Evolutionary conservation across 1,140 invertebrate species (phyloP).

Genomic region (Rhagoletis pomonella): DNA sequence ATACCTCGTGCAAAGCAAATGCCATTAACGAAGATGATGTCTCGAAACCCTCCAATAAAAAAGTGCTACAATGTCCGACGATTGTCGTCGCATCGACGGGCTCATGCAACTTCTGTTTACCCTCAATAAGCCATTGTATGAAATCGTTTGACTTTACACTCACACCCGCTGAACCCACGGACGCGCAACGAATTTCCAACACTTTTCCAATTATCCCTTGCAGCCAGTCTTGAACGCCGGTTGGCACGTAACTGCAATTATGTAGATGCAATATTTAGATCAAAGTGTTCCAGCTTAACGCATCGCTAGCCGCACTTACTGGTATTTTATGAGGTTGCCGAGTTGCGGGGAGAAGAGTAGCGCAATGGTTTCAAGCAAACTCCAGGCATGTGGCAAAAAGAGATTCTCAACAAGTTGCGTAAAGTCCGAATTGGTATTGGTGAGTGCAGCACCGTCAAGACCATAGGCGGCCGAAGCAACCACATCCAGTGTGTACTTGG

Average conservation of each 20-base stretch:
- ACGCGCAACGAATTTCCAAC: not conserved
- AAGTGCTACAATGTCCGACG: slow-evolving; percentile 63
- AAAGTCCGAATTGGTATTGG: slow-evolving; percentile 55
- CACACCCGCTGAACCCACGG: not conserved
- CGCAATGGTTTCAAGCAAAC: slow-evolving; percentile 63
- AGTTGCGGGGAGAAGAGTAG: slow-evolving; percentile 61
- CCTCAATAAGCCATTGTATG: slow-evolving; percentile 59
- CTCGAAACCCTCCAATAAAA: slow-evolving; percentile 67
- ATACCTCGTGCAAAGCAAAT: slow-evolving; percentile 62
- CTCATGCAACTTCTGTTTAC: slow-evolving; percentile 9
- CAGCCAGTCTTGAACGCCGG: not conserved
- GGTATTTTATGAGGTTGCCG: slow-evolving; percentile 57
- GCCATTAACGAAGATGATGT: slow-evolving; percentile 65
- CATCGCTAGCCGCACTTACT: slow-evolving; percentile 57
- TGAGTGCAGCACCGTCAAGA: slow-evolving; percentile 60
- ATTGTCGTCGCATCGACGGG: slow-evolving; percentile 56
- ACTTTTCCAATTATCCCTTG: slow-evolving; percentile 11
- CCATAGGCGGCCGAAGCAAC: slow-evolving; percentile 64
- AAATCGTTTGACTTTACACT: slow-evolving; percentile 45
- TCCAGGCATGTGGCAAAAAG: slow-evolving; percentile 61
- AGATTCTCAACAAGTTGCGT: slow-evolving; percentile 58
- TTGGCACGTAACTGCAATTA: not conserved
- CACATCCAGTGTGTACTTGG: slow-evolving; percentile 64
- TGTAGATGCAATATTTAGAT: not conserved
- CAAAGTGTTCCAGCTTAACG: not conserved